Evolutionary conservation across 2,113 vertebrate genomes (phyloP), one percentile per base, ranked within the genome.

Genomic region (Panthera tigris): DNA sequence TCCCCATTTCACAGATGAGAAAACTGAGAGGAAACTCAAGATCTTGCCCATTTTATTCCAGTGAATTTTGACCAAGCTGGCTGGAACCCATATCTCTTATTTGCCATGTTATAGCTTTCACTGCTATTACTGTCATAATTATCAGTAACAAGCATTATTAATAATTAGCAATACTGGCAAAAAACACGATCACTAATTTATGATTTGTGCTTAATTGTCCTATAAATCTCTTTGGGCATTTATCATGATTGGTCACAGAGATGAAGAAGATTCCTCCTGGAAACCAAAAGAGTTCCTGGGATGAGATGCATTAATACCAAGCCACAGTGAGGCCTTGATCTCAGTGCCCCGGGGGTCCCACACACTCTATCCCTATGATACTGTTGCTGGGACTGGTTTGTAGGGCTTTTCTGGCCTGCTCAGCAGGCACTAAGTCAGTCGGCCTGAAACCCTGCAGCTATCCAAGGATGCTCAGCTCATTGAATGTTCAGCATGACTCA

Each of bases 1-100:
- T 3, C 5, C 4, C 45, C 31, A 36, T 65, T 83, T 89, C 36
- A 73, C n/a, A 89, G 18, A 65, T 31, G 41, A 69, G 31, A 80
- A 95, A 80, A 95, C 41, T 55, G 57, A 94, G 79, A 18, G 93
- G 65, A 89, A 71, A 76, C 8, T 79, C n/a, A 86, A 92, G n/a
- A 69, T 63, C 15, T 65, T 36, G 63, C 8, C 2, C 23, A 23
- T 81, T 78, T 94, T 88, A 74, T n/a, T 41, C 39, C 23, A 92
- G 27, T 23, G 36, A 89, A 76, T 36, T 39, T 52, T n/a, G 48
- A 27, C 33, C 2, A 45, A 91, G 31, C 27, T 71, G n/a, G 27
- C 41, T 76, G 55, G 74, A 69, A 90, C 15, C 3, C 68, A 83
- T 50, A 69, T 88, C 29, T 87, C 29, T 94, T 68, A 76, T 69